Evolutionary conservation across 2,888 invertebrate genomes (phyloP).

Genomic region (Euplagia quadripunctaria): DNA sequence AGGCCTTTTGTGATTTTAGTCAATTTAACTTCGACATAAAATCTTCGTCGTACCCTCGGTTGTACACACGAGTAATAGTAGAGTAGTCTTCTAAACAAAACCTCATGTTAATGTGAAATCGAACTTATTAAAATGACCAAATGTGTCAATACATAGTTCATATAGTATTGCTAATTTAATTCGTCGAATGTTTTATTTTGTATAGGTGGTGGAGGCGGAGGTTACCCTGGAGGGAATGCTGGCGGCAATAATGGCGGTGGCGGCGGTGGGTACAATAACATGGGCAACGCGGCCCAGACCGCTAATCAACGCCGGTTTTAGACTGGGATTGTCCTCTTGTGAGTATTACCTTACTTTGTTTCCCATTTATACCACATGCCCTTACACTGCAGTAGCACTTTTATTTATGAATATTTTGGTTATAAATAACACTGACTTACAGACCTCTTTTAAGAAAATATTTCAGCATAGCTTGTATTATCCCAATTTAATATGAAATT

Average conservation of each 20-base stretch:
- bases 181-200: conserved; percentile 14
- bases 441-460: not conserved
- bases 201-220: conserved; percentile 43
- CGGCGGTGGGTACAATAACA: conserved; percentile 48
- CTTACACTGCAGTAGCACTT: not conserved
- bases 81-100: too few species aligned
- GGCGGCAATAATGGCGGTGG: conserved; percentile 38
- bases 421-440: not conserved
- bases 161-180: too few species aligned
- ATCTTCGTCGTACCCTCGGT: too few species aligned
- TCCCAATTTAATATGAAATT: not conserved
- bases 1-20: too few species aligned
- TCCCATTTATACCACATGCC: not conserved
- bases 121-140: too few species aligned
- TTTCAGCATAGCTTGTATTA: not conserved
- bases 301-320: conserved; percentile 74
- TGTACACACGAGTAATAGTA: too few species aligned
- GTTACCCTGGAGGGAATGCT: conserved; percentile 31
- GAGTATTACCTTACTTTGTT: conserved; percentile 58
- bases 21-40: too few species aligned
- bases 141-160: too few species aligned
- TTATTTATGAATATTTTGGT: not conserved
- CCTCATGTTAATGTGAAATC: too few species aligned
- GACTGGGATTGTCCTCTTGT: conserved; percentile 66
- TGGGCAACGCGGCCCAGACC: conserved; percentile 53